A percentile compares a stretch with the other conserved stretches of the same genome.
Conservation (phyloP, 2,113 vertebrate species). For the Perognathus longimembris region DNA sequence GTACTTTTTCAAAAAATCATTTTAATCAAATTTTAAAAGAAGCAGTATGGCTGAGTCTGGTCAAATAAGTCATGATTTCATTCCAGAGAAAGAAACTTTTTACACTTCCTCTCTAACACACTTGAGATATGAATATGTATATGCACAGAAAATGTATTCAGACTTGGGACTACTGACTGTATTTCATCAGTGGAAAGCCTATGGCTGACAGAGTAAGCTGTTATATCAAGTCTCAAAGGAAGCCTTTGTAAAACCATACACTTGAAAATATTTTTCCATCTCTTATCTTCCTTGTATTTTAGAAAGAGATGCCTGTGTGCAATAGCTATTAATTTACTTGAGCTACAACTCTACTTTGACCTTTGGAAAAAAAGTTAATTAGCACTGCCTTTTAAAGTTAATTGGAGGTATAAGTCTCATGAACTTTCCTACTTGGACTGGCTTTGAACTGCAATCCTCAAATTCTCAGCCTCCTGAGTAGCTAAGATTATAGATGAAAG, state of each 20-base stretch:
- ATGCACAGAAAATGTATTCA: slow-evolving; percentile 28
- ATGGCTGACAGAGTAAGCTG: neutral
- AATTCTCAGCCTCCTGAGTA: no score
- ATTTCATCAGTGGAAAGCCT: neutral
- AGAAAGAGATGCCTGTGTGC: neutral
- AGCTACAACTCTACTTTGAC: neutral
- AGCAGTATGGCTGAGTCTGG: slow-evolving; percentile 41
- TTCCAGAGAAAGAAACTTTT: slow-evolving; percentile 36
- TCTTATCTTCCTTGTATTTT: neutral
- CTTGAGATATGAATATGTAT: neutral
- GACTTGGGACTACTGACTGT: neutral
- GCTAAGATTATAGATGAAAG: no score
- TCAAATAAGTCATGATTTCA: slow-evolving; percentile 62
- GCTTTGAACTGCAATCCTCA: no score
- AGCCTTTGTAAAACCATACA: neutral
- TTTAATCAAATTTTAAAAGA: slow-evolving; percentile 70
- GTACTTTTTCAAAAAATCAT: neutral
- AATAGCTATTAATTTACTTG: neutral
- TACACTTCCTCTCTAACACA: slow-evolving; percentile 12
- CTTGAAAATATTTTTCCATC: neutral
- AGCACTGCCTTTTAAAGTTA: no score
- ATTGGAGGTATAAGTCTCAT: no score
- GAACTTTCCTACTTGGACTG: no score
- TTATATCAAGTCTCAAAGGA: neutral
- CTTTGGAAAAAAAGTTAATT: no score